Evolutionary conservation across 2,797 vertebrate species (phyloP), one percentile per base, ranked within the genome.

Genomic region (Sus cebifrons): DNA sequence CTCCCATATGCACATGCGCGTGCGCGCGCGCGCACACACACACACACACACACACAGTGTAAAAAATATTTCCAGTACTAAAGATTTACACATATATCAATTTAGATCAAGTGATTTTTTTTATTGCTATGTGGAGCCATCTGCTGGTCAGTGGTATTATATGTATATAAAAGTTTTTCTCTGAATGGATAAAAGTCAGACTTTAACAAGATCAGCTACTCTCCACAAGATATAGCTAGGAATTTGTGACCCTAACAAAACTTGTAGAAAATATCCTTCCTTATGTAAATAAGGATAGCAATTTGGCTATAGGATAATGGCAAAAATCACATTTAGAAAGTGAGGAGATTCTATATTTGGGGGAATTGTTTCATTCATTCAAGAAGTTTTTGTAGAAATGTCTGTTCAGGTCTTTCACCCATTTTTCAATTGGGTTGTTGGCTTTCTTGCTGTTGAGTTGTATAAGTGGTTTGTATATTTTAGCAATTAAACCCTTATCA

Each of bases 111-210:
- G 13, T 70, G 62, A 92, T 82, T 94, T 84, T 95, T 44, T 91
- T 88, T 97, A 32, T 84, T 98, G 97, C 98, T 98, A 97, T 97
- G 67, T 98, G 97, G 96, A 96, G 98, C 98, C 98, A 98, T 95
- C 98, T 98, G 52, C 97, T 98, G 98, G 98, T 93, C 93, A 97
- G 27, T 73, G 29, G 12, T 89, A 40, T 40, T 58, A 71, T 71
- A 58, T 16, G 5, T 36, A n/a, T 36, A 29, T 62, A n/a, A 52
- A 96, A 17, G 14, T 44, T 95, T 89, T 96, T 70, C 64, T 65
- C 12, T 9, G 15, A 27, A 86, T 64, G 44, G 44, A 5, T 44
- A 32, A 32, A 89, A 77, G 49, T 94, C 40, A 81, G 11, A 2
- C 18, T 90, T 25, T 88, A 74, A 86, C 21, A 86, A 77, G 18